phyloP scores from a whole-genome alignment of 2,888 invertebrate species.

The Agrotis puta region DNA sequence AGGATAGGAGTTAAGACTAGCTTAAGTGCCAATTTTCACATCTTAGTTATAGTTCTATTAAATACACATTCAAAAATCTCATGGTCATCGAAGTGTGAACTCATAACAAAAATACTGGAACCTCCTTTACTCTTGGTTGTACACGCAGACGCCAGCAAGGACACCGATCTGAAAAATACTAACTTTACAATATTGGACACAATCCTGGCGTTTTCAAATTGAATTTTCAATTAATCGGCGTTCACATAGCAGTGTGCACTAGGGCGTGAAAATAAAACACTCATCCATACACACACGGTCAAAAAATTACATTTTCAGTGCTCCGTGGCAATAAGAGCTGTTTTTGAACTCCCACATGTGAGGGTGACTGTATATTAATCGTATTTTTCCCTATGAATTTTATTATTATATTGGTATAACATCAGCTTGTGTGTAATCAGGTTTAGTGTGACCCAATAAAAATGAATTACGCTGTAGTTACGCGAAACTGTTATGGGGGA shows the following conservation, averaged over 20 bases:
- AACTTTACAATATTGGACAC: constrained; percentile 22
- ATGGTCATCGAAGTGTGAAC: too few species aligned
- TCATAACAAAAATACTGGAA: too few species aligned
- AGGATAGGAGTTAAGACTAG: too few species aligned
- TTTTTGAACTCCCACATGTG: background rate
- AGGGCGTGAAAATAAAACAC: constrained; percentile 20
- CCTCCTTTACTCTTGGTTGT: too few species aligned
- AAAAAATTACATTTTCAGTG: background rate
- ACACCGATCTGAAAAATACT: background rate
- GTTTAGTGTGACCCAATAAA: constrained; percentile 35
- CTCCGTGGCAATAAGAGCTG: too few species aligned
- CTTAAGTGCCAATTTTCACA: too few species aligned
- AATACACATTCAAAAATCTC: too few species aligned
- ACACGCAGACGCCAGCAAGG: background rate
- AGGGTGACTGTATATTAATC: background rate
- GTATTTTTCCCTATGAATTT: constrained; percentile 13
- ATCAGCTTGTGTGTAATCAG: constrained; percentile 33
- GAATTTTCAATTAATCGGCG: constrained; percentile 29
- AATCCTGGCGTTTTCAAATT: constrained; percentile 18
- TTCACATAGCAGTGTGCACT: constrained; percentile 4
- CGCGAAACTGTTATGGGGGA: constrained; percentile 13
- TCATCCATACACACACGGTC: background rate
- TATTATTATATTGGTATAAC: constrained; percentile 31
- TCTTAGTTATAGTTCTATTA: too few species aligned
- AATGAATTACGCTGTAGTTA: constrained; percentile 34